Conservation (phyloP, 2,797 vertebrate species). For the Liparis tanakae region DNA sequence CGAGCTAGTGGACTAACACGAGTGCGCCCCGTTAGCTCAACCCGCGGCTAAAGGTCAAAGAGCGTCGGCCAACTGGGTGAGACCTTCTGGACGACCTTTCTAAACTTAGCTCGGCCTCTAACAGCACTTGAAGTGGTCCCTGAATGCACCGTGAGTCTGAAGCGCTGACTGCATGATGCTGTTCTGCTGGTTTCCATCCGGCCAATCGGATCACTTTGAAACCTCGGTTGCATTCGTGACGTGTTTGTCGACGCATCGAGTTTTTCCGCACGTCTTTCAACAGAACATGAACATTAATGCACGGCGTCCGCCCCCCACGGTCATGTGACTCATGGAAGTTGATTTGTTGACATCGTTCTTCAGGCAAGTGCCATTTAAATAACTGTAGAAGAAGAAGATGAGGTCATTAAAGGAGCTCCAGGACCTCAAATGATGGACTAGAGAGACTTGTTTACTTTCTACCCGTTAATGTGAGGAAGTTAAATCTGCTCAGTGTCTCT, state of each 20-base stretch:
- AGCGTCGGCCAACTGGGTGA: constrained; percentile 40
- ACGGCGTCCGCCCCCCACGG: too few species aligned
- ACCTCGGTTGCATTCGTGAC: too few species aligned
- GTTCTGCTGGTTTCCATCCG: neutral
- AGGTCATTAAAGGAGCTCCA: neutral
- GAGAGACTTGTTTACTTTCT: too few species aligned
- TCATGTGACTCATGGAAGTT: neutral
- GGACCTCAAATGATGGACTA: too few species aligned
- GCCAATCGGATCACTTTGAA: neutral
- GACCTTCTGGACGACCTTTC: constrained; percentile 28
- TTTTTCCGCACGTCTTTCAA: neutral
- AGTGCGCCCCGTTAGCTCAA: constrained; percentile 5
- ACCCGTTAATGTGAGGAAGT: too few species aligned
- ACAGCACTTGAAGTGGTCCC: constrained; percentile 37
- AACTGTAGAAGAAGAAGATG: neutral
- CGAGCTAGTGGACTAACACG: constrained; percentile 30
- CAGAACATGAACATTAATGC: neutral
- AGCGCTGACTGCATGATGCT: neutral
- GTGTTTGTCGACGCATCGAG: neutral
- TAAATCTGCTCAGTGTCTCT: too few species aligned
- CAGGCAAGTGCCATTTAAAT: neutral
- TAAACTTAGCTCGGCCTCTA: constrained; percentile 60
- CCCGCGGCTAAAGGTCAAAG: constrained; percentile 48
- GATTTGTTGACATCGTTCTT: neutral
- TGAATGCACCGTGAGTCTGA: constrained; percentile 23